Percentiles rank a stretch among this genome's conserved stretches.
Conservation (phyloP, 2,797 vertebrate species). For the Smutsia temminckii region DNA sequence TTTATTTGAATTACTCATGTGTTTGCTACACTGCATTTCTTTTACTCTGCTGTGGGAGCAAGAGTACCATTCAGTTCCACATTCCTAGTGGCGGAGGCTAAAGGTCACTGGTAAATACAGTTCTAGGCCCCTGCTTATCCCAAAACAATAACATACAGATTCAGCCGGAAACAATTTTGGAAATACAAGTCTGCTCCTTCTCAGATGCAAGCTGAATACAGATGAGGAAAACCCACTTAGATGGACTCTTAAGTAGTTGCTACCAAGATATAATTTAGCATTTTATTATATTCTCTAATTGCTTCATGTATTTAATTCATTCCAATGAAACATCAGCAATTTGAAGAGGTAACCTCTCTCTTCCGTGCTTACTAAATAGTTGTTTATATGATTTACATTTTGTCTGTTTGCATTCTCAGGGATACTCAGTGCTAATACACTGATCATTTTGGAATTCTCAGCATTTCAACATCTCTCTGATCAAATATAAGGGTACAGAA, state of each 20-base stretch:
- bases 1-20: slow-evolving; percentile 19
- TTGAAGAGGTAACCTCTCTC: slow-evolving; percentile 10
- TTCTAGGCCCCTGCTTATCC: neutral
- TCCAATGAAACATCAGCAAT: slow-evolving; percentile 21
- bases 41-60: neutral
- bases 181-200: neutral
- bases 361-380: neutral
- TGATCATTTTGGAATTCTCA: slow-evolving; percentile 2
- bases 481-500: slow-evolving; percentile 22
- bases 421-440: neutral
- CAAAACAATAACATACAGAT: neutral
- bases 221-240: neutral
- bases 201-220: neutral
- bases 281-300: slow-evolving; percentile 21
- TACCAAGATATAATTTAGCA: neutral
- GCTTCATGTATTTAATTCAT: neutral
- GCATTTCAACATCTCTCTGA: neutral
- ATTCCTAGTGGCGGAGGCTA: neutral
- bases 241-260: neutral
- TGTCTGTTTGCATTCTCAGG: neutral
- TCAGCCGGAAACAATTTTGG: neutral
- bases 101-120: neutral
- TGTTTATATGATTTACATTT: neutral
- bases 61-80: neutral
- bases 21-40: slow-evolving; percentile 2